Evolutionary conservation across 2,113 vertebrate species (phyloP), one percentile per base, ranked within the genome.

Genomic region (Scatophagus argus): DNA sequence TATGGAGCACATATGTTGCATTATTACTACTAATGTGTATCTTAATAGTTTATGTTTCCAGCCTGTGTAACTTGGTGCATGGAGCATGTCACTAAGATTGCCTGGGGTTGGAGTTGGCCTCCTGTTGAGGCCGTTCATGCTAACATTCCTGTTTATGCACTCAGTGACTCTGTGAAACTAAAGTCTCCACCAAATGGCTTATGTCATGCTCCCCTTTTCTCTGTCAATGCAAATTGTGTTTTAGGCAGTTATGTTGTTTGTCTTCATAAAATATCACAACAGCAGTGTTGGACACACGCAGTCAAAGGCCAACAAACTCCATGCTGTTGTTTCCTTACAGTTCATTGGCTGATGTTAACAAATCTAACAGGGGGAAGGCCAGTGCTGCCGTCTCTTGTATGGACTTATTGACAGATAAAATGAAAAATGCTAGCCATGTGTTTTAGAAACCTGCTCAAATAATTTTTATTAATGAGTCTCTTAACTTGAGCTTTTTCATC

Each of bases 271-370:
- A 60, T 54, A 36, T 52, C 16, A 4, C 31, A 8, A 19, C 39
- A 60, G 27, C 23, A 9, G n/a, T 12, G 29, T 32, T 51, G 1
- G 32, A 31, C 21, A 27, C 4, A 17, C 36, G 0, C 16, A 52
- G 51, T 68, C 39, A 75, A 60, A 79, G 63, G 70, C 10, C 81
- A 41, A 32, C 34, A 49, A 56, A 44, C 59, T 25, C 3, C 8
- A 4, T 32, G 51, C 13, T 23, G 1, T 12, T 12, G 41, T 41
- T 47, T 62, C 31, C 39, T 31, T 49, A 11, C 54, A 59, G 38
- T 51, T 72, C 62, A 56, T 32, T 72, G 74, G 63, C 47, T 68
- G 16, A 39, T 36, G 10, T 23, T 80, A 63, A 29, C 63, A 79
- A 73, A 73, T 60, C 10, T 46, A 61, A 86, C 29, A 54, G 49